Conservation (phyloP, 2,888 invertebrate species). For the Dendrolimus houi region DNA sequence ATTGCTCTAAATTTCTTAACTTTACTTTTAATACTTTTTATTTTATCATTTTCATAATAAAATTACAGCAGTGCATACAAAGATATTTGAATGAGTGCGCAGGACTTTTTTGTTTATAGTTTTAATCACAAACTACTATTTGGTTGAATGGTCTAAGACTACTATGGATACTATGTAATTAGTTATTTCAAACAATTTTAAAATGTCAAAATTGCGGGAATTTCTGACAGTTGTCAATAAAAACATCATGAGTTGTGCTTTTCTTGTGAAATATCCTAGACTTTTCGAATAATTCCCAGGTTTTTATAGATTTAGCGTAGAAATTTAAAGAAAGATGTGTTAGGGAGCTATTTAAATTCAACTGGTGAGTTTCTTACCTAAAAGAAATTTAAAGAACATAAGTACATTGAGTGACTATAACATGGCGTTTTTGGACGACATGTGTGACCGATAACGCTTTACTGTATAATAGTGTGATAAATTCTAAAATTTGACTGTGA, state of each 20-base stretch:
- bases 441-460: slow-evolving; percentile 64
- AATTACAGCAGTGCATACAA: too few relatives aligned
- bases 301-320: slow-evolving; percentile 14
- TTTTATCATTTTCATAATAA: too few relatives aligned
- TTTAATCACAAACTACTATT: too few relatives aligned
- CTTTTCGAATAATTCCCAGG: slow-evolving; percentile 21
- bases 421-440: slow-evolving; percentile 68
- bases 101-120: too few relatives aligned
- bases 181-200: too few relatives aligned
- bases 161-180: too few relatives aligned
- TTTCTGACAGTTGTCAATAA: slow-evolving; percentile 70
- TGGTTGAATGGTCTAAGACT: too few relatives aligned
- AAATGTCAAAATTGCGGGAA: slow-evolving; percentile 62
- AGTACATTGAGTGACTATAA: slow-evolving; percentile 48
- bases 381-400: slow-evolving; percentile 27
- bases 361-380: slow-evolving; percentile 49
- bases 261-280: slow-evolving; percentile 31
- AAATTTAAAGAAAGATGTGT: slow-evolving; percentile 16
- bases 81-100: too few relatives aligned
- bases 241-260: slow-evolving; percentile 51
- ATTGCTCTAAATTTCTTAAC: too few relatives aligned
- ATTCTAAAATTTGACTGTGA: slow-evolving; percentile 32
- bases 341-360: slow-evolving; percentile 18
- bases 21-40: too few relatives aligned
- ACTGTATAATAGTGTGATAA: slow-evolving; percentile 49